Evolutionary conservation across 2,888 invertebrate species (phyloP).

Genomic region (Hydrotaea diabolus): DNA sequence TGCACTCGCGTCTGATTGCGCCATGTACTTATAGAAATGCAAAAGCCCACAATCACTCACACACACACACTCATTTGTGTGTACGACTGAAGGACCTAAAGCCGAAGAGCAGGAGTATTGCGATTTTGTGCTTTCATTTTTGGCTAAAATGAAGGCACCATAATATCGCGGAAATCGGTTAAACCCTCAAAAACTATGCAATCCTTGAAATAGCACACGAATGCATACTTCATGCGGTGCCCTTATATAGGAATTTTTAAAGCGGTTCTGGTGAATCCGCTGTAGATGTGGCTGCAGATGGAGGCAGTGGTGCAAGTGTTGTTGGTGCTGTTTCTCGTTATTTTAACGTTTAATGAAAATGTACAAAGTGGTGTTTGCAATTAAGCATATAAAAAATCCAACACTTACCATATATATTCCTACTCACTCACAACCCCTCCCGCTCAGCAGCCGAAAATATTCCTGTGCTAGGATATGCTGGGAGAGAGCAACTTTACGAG

Average conservation of each 20-base stretch:
- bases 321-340: constrained; percentile 39
- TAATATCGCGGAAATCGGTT: constrained; percentile 11
- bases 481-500: neutral
- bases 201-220: constrained; percentile 12
- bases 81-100: neutral
- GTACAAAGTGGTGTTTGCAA: constrained; percentile 62
- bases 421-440: neutral
- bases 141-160: neutral
- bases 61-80: no score
- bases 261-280: neutral
- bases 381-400: constrained; percentile 52
- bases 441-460: neutral
- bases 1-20: constrained; percentile 14
- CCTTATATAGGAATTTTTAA: neutral
- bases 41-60: neutral
- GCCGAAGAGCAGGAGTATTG: neutral
- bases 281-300: neutral
- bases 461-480: neutral
- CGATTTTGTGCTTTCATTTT: neutral
- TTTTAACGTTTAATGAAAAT: constrained; percentile 66
- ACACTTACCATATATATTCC: constrained; percentile 23
- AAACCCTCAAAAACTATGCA: constrained; percentile 30
- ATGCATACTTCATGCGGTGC: neutral
- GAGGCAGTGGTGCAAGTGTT: neutral
- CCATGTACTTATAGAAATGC: constrained; percentile 20